These are phyloP conservation scores for Catostomus latipinnis DNA, from an alignment of 2,797 vertebrate genomes.

Conservation along the genomic window DNA sequence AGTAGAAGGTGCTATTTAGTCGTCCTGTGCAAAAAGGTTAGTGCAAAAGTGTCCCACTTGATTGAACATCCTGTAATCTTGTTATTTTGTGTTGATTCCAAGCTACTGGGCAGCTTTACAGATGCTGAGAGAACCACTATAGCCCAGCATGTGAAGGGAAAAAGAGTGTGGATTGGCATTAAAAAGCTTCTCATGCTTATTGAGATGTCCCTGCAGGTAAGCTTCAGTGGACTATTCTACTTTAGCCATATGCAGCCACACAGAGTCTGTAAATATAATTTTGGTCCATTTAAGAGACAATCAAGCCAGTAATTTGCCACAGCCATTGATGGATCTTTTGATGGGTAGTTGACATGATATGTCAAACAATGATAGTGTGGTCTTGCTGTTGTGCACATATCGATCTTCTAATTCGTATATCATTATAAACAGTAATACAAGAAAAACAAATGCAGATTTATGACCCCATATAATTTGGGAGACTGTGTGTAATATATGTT, in stretches of 20 bases:
- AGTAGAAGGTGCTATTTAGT: conserved; percentile 11
- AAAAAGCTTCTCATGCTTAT: conserved; percentile 98
- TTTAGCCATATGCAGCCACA: background rate
- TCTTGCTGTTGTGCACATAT: no score
- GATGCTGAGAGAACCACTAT: conserved; percentile 91
- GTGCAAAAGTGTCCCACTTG: background rate
- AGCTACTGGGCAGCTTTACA: conserved; percentile 94
- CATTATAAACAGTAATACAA: no score
- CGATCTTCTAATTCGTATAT: no score
- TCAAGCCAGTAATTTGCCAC: background rate
- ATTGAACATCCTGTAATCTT: background rate
- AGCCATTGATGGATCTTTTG: background rate
- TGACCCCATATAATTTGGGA: no score
- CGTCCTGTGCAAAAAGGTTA: background rate
- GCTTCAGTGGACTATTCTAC: conserved; percentile 22
- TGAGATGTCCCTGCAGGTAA: conserved; percentile 96
- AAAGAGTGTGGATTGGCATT: conserved; percentile 93
- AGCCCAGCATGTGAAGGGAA: conserved; percentile 89
- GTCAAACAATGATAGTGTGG: no score
- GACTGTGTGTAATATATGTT: no score
- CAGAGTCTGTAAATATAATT: background rate
- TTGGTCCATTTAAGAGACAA: background rate
- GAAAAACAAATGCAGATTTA: no score
- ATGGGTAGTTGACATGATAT: no score
- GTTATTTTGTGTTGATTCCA: conserved; percentile 18